These are phyloP conservation scores for Pogonomyrmex californicus DNA, from an alignment of 1,140 invertebrate species.

Conservation along the genomic window DNA sequence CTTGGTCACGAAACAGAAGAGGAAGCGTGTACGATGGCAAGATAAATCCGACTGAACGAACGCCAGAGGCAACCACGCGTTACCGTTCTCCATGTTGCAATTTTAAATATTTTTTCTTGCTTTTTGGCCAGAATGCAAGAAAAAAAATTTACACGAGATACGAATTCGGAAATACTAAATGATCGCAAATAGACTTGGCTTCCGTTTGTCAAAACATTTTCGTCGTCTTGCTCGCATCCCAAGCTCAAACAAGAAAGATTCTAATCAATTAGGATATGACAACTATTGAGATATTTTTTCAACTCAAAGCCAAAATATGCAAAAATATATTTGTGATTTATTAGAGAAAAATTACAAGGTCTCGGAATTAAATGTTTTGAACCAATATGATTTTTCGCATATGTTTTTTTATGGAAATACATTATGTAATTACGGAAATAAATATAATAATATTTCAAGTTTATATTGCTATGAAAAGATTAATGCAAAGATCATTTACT, in stretches of 20 bases:
- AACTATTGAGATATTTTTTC: not conserved
- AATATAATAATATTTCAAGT: not conserved
- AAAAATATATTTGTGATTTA: not conserved
- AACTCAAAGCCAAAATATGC: not conserved
- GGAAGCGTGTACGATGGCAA: not conserved
- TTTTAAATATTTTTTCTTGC: conserved; percentile 49
- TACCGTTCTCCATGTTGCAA: not conserved
- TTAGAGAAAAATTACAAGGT: not conserved
- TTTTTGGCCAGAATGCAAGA: not conserved
- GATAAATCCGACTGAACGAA: conserved; percentile 19
- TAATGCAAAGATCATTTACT: not conserved
- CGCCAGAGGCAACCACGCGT: not conserved
- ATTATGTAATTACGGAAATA: too few relatives aligned
- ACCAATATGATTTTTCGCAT: not conserved
- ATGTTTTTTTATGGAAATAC: too few relatives aligned
- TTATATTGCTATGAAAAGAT: not conserved
- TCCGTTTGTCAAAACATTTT: not conserved
- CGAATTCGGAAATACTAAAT: conserved; percentile 8
- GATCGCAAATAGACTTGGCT: not conserved
- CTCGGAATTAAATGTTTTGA: not conserved
- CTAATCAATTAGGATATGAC: not conserved
- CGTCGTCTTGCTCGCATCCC: not conserved
- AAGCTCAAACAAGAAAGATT: not conserved
- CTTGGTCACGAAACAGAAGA: not conserved
- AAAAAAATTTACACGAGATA: conserved; percentile 10